A percentile compares a stretch with the other conserved stretches of the same genome.
Conservation (phyloP, 2,113 vertebrate species). For the Hemiprocne comata region DNA sequence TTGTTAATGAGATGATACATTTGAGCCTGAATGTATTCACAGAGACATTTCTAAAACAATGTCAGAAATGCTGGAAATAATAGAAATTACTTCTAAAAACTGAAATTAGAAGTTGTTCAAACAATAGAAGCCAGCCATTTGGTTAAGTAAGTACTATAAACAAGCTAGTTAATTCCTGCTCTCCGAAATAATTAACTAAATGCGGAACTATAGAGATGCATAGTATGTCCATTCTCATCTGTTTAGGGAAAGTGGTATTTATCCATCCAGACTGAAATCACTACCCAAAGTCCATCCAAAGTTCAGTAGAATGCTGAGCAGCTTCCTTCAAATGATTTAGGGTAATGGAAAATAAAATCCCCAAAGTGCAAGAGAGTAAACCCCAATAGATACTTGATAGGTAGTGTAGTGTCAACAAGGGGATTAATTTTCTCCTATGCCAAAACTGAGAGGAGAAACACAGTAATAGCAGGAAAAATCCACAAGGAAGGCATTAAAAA, state of each 20-base stretch:
- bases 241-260: background rate
- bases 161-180: background rate
- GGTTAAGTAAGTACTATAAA: background rate
- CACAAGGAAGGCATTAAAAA: background rate
- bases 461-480: background rate
- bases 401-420: background rate
- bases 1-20: background rate
- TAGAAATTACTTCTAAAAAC: background rate
- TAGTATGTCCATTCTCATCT: background rate
- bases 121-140: background rate
- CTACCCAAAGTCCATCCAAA: background rate
- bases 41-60: background rate
- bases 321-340: background rate
- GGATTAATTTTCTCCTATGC: background rate
- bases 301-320: constrained; percentile 3
- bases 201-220: background rate
- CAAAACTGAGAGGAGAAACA: background rate
- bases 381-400: background rate
- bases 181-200: constrained; percentile 12
- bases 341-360: background rate
- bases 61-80: background rate
- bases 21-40: background rate
- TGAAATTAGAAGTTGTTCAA: background rate
- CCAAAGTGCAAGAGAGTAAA: background rate
- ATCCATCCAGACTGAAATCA: background rate